Evolutionary conservation across 1,140 invertebrate genomes (phyloP), one percentile per base, ranked within the genome.

Genomic region (Drosophila neocordata): DNA sequence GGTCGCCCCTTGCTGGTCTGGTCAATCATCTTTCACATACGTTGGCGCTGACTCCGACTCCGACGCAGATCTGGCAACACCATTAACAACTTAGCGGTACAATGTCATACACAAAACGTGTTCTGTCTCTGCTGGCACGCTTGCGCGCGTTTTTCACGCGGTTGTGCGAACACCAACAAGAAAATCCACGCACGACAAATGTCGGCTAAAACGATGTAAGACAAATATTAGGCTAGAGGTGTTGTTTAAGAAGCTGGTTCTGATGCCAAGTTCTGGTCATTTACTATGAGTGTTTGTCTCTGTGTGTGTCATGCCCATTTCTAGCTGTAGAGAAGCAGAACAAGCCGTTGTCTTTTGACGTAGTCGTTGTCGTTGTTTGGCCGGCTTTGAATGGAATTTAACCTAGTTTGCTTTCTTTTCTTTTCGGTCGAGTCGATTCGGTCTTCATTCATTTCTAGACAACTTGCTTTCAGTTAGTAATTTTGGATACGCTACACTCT

Each of bases 391-490:
- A 83, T 88, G 82, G 82, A 87, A 87, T 87, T 82, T 83, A 87
- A 79, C 82, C 82, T 27, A 87, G 79, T 88, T 87, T 88, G 83
- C 83, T 87, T 87, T 88, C 82, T 87, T 77, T 76, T 77, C 38
- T 37, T 60, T 60, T 41, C n/a, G 9, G 20, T 51, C 2, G 48
- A 31, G 27, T 31, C 27, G 27, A 2, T 24, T 7, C 51, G 24
- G 38, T n/a, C 41, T 37, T 37, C 18, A 38, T 79, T 83, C 51
- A 79, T 73, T 76, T 70, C 78, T 73, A 65, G 53, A 20, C 53
- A 73, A 70, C 70, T 68, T 60, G 60, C 61, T 79, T 68, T 62
- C 38, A 51, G 61, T 69, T 61, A 35, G n/a, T 53, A 22, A 56
- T 72, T 76, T 76, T 61, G 69, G 71, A 35, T 62, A 64, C 60